Conservation (phyloP, 2,113 vertebrate species). For the Neolamprologus devosi region DNA sequence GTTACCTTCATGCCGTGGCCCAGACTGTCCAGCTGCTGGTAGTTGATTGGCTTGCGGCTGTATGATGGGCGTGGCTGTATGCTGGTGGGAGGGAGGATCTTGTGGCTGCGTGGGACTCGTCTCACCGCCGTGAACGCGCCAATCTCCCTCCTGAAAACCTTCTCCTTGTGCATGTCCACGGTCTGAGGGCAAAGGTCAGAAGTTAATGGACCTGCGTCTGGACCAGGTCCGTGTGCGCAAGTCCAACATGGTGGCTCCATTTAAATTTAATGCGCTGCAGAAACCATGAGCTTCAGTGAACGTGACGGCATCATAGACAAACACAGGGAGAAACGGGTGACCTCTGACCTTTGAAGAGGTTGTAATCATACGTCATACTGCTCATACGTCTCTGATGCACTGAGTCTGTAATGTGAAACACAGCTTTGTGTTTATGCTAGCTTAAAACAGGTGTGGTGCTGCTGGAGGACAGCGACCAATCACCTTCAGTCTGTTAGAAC, state of each 20-base stretch:
- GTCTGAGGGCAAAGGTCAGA: constrained; percentile 55
- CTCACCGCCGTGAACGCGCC: constrained; percentile 65
- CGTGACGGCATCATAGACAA: not conserved
- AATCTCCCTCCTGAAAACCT: constrained; percentile 80
- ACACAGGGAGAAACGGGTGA: not conserved
- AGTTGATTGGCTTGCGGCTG: constrained; percentile 77
- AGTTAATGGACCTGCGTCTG: not conserved
- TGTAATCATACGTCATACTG: not conserved
- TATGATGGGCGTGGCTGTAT: constrained; percentile 66
- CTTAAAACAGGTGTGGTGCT: not conserved
- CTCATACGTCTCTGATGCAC: not conserved
- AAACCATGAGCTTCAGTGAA: not conserved
- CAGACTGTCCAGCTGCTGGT: constrained; percentile 74
- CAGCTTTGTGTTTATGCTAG: not conserved
- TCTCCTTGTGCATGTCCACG: constrained; percentile 84
- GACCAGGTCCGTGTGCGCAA: not conserved
- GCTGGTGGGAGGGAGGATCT: constrained; percentile 43
- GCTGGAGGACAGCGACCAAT: not conserved
- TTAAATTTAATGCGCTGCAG: not conserved
- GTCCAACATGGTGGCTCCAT: not conserved
- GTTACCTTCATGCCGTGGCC: constrained; percentile 85
- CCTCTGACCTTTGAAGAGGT: not conserved
- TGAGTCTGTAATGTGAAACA: not conserved
- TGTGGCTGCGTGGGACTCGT: constrained; percentile 60
- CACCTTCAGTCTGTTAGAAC: not conserved